A percentile compares a stretch with the other conserved stretches of the same genome.
phyloP scores from a whole-genome alignment of 1,140 invertebrate genomes.

The Atopsyche davidsoni region DNA sequence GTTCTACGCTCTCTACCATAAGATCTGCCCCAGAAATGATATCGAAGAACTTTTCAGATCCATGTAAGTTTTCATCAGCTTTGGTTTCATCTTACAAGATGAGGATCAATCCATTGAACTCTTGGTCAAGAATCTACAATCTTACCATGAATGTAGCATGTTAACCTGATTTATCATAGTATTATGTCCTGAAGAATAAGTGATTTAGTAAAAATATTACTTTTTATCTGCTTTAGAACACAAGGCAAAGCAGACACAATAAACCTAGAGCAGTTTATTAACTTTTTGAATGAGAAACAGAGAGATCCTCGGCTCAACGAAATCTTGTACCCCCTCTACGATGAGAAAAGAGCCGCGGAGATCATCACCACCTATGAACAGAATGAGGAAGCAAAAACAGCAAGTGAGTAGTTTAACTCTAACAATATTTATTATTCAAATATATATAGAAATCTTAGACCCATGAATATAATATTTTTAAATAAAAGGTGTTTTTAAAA shows the following conservation, averaged over 20 bases:
- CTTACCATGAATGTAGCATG: neutral
- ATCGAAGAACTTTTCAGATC: constrained; percentile 97
- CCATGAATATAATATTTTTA: too few relatives aligned
- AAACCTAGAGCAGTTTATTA: constrained; percentile 81
- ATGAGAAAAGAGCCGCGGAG: constrained; percentile 87
- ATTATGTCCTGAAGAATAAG: neutral
- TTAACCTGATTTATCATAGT: neutral
- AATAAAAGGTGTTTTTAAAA: too few relatives aligned
- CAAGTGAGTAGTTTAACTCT: constrained; percentile 74
- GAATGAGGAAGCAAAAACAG: constrained; percentile 69
- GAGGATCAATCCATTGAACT: neutral
- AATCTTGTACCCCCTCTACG: constrained; percentile 96
- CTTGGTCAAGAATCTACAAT: neutral
- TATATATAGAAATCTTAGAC: too few relatives aligned
- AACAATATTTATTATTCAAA: too few relatives aligned
- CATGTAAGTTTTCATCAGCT: constrained; percentile 70
- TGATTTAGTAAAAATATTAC: constrained; percentile 14
- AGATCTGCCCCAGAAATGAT: constrained; percentile 98
- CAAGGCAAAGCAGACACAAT: constrained; percentile 86
- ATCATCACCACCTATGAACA: constrained; percentile 94
- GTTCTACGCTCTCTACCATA: constrained; percentile 97
- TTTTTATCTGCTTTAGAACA: constrained; percentile 64
- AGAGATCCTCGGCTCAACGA: constrained; percentile 97
- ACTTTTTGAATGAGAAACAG: constrained; percentile 97
- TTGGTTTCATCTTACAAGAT: neutral